These are phyloP conservation scores for Poecilia wingei DNA, from an alignment of 2,797 vertebrate species.

Conservation along the genomic window DNA sequence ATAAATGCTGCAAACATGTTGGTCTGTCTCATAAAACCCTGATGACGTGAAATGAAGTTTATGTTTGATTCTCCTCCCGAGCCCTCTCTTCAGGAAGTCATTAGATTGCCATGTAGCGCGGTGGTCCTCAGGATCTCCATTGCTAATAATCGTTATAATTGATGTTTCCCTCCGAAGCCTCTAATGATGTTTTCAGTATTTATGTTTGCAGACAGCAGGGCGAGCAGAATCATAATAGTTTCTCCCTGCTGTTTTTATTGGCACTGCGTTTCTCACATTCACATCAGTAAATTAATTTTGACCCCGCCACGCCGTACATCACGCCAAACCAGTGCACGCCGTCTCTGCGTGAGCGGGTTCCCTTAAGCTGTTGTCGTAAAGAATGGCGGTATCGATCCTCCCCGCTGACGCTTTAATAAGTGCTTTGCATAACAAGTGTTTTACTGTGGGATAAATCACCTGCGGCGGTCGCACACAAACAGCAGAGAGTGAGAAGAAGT, in stretches of 20 bases:
- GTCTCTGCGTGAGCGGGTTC: slow-evolving; percentile 69
- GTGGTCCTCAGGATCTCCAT: slow-evolving; percentile 47
- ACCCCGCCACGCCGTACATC: slow-evolving; percentile 69
- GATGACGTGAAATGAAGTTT: neutral
- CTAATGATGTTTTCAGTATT: slow-evolving; percentile 77
- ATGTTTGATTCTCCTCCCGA: slow-evolving; percentile 41
- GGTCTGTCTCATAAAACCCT: neutral
- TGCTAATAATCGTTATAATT: slow-evolving; percentile 75
- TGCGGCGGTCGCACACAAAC: slow-evolving; percentile 27
- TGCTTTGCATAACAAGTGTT: slow-evolving; percentile 80
- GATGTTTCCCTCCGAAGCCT: slow-evolving; percentile 68
- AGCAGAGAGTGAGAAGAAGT: neutral
- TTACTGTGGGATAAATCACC: slow-evolving; percentile 71
- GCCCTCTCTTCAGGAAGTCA: slow-evolving; percentile 42
- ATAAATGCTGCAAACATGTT: neutral
- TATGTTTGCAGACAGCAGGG: slow-evolving; percentile 66
- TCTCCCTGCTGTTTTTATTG: slow-evolving; percentile 69
- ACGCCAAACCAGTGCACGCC: slow-evolving; percentile 51
- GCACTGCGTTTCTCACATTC: slow-evolving; percentile 69
- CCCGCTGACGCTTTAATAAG: slow-evolving; percentile 77
- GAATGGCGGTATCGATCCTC: slow-evolving; percentile 81
- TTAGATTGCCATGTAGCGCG: slow-evolving; percentile 58
- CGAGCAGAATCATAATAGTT: slow-evolving; percentile 71
- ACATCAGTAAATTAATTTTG: slow-evolving; percentile 82
- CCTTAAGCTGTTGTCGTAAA: slow-evolving; percentile 79